Conservation (phyloP, 2,888 invertebrate genomes). For the Druceiella hillmani region DNA sequence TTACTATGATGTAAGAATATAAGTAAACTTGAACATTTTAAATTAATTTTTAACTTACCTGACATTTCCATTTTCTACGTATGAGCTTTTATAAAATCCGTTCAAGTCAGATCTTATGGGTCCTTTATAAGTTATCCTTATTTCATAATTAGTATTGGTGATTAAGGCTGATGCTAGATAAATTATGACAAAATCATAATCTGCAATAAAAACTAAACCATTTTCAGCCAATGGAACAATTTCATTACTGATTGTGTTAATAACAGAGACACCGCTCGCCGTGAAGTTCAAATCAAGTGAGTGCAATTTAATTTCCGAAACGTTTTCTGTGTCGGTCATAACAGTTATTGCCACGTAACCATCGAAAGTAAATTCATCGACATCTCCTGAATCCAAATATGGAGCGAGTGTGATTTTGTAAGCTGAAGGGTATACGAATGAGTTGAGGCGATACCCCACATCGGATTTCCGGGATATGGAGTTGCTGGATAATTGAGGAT, state of each 20-base stretch:
- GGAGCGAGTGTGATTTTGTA: conserved; percentile 53
- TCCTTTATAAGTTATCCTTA: conserved; percentile 51
- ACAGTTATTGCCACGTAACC: conserved; percentile 44
- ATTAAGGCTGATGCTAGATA: conserved; percentile 35
- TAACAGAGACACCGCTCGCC: conserved; percentile 29
- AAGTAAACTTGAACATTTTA: too few species aligned
- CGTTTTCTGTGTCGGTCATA: conserved; percentile 27
- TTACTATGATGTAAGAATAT: too few species aligned
- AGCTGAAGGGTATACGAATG: conserved; percentile 41
- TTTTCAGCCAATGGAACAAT: conserved; percentile 28
- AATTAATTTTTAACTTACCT: conserved; percentile 47
- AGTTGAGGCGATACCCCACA: conserved; percentile 39
- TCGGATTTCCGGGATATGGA: too few species aligned
- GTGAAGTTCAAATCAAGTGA: conserved; percentile 35
- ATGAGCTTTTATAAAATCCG: conserved; percentile 60
- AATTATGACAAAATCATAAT: conserved; percentile 47
- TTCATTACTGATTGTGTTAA: conserved; percentile 22
- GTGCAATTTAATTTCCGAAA: conserved; percentile 39
- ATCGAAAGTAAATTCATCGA: conserved; percentile 39
- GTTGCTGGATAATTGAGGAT: too few species aligned
- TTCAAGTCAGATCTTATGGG: conserved; percentile 48
- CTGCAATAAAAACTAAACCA: conserved; percentile 33
- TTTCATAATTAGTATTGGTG: conserved; percentile 35
- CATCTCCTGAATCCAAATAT: conserved; percentile 41
- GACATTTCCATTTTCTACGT: conserved; percentile 41